Percentiles rank a stretch among this genome's conserved stretches.
phyloP scores from a whole-genome alignment of 2,113 vertebrate genomes.

The Apistogramma diplotaenia region DNA sequence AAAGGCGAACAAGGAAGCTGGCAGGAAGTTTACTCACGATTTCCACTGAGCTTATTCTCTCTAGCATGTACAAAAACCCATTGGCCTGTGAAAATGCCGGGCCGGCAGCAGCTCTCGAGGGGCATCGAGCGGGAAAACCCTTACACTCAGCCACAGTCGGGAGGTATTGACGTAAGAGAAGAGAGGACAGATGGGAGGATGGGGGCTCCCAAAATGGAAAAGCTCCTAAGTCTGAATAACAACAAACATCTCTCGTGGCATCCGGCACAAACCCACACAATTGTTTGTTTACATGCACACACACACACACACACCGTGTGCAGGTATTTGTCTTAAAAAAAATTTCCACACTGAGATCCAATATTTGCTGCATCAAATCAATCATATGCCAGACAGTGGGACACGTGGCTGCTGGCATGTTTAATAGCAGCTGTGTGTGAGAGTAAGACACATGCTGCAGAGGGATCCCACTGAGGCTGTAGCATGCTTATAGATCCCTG shows the following conservation, averaged over 20 bases:
- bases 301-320: not conserved
- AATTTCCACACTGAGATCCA: not conserved
- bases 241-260: slow-evolving; percentile 7
- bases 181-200: slow-evolving; percentile 31
- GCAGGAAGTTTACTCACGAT: slow-evolving; percentile 37
- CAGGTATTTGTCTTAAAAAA: not conserved
- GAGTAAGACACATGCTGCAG: not conserved
- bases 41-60: slow-evolving; percentile 41
- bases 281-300: not conserved
- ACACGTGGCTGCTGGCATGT: not conserved
- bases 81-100: slow-evolving; percentile 14
- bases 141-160: slow-evolving; percentile 47
- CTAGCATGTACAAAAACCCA: not conserved
- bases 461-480: slow-evolving; percentile 8
- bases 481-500: not conserved
- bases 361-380: not conserved
- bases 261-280: not conserved
- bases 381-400: not conserved
- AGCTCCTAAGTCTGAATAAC: slow-evolving; percentile 37
- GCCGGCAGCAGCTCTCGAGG: slow-evolving; percentile 38
- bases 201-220: slow-evolving; percentile 61
- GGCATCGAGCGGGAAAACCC: slow-evolving; percentile 63
- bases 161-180: slow-evolving; percentile 54
- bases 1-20: slow-evolving; percentile 33
- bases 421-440: slow-evolving; percentile 7